Base-by-base conservation (phyloP, 2,888 invertebrate species). In the Acanthoscelides obtectus region DNA sequence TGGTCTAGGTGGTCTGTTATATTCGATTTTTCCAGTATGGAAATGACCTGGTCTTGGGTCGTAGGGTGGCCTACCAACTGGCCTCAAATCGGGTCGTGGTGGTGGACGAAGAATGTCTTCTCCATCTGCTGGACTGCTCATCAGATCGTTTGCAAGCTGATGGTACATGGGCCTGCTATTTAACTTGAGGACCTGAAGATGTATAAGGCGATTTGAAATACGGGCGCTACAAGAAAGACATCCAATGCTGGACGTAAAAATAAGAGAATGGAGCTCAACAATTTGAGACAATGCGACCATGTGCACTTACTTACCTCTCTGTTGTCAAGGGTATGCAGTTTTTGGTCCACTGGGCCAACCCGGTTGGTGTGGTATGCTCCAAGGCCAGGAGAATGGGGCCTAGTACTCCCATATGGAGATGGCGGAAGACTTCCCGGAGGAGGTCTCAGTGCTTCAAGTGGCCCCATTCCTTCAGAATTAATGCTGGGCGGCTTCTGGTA, bases 31-130 rank as follows among this genome's bases (percentile, higher is more conserved):
- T 2, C 85, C 86, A 67, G 81, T 82, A 73, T 84, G 82, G 75
- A 86, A 86, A 74, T 86, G 86, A 2, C 86, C 86, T 0, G 86
- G 86, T 72, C 85, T 75, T 3, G 86, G 86, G 80, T 87, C 87
- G 86, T 87, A 87, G 64, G 86, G 86, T 6, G 87, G 87, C 68
- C 86, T 78, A 12, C 45, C 45, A 5, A 75, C 69, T 0, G 85
- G 84, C 74, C 84, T 80, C 17, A 82, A 80, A 45, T 82, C 76
- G 69, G 78, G 74, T 20, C 79, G 73, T 66, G 78, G 73, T 69
- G 75, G 72, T 67, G 79, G 74, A 69, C 75, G 71, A 21, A 71
- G 70, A 22, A 72, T 67, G 0, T 69, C 74, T 67, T 82, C 81
- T 72, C 80, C 79, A 72, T 85, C 83, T 72, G 85, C 86, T 2